Base-by-base conservation (phyloP, 53 echinoderm and acorn worm species). In the Zoroaster sp. region DNA sequence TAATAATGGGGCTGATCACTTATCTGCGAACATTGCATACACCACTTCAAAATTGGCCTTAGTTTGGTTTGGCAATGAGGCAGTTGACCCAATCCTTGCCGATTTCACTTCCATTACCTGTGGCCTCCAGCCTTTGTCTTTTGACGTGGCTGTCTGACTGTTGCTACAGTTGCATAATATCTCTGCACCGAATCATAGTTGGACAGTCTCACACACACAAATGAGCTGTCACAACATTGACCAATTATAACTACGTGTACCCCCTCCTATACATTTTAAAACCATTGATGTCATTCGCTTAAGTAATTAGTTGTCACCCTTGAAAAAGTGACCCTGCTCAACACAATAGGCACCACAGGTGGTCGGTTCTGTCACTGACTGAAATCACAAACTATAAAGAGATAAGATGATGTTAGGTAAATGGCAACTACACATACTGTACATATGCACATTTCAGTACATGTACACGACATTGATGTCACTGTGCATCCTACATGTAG, bases 241-340 rank as follows among this genome's bases (percentile, higher is more conserved):
- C 77, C 77, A 77, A 59, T 80, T 65, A 80, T 25, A 63, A 80
- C 80, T 65, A 28, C 65, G 65, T 65, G 63, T 65, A 30, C 41
- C 66, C 80, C 66, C 66, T 35, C 65, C 33, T 20, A n/a, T 18
- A 42, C 41, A 80, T 38, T 51, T 59, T 17, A 30, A 25, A 40
- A 30, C 66, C 80, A 63, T 66, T 80, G 65, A 80, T 23, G 66
- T 66, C 66, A 66, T 63, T 80, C 65, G 80, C 38, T 80, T 80
- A 78, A 78, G 59, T 54, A 77, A 77, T 53, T 77, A 51, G 77
- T 54, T 80, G 80, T 80, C 40, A 38, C 23, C 23, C 12, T 4
- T 30, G 43, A 80, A 41, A 12, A 74, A 23, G 63, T 18, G 39
- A 80, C 38, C 13, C n/a, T 4, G 20, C 14, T 40, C 35, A 0